phyloP scores from a whole-genome alignment of 2,113 vertebrate species.

The Rana temporaria region DNA sequence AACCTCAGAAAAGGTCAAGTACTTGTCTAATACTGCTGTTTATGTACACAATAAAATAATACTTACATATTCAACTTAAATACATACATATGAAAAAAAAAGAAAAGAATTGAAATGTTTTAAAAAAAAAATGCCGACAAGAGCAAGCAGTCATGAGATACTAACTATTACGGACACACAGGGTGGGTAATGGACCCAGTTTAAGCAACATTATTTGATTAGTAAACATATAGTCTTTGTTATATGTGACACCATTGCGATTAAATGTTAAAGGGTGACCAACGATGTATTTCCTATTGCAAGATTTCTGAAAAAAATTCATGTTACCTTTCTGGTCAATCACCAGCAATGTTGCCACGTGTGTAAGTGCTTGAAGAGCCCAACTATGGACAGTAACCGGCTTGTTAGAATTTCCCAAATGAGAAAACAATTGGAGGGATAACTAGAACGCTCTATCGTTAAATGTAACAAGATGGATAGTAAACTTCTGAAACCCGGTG shows the following conservation, averaged over 20 bases:
- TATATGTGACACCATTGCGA: no score
- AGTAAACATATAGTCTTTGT: no score
- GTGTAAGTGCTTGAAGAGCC: slow-evolving; percentile 13
- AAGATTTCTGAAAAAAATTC: no score
- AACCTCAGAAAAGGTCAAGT: slow-evolving; percentile 64
- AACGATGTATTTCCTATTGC: no score
- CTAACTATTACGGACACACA: background rate
- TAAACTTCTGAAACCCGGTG: slow-evolving; percentile 51
- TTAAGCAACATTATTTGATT: no score
- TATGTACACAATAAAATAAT: slow-evolving; percentile 82
- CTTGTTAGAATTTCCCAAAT: slow-evolving; percentile 20
- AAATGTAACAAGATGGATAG: background rate
- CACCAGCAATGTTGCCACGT: no score
- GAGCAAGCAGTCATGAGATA: slow-evolving; percentile 44
- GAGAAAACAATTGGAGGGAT: background rate
- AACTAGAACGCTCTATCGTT: background rate
- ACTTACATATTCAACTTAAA: slow-evolving; percentile 72
- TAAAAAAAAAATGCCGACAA: slow-evolving; percentile 59
- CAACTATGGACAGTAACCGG: background rate
- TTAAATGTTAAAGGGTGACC: no score
- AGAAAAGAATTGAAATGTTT: slow-evolving; percentile 57
- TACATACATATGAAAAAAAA: slow-evolving; percentile 67
- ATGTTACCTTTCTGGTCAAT: no score
- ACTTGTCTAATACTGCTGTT: slow-evolving; percentile 81
- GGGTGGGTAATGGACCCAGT: no score